Base-by-base conservation (phyloP, 2,888 invertebrate species). In the Harpagoxenus sublaevis region DNA sequence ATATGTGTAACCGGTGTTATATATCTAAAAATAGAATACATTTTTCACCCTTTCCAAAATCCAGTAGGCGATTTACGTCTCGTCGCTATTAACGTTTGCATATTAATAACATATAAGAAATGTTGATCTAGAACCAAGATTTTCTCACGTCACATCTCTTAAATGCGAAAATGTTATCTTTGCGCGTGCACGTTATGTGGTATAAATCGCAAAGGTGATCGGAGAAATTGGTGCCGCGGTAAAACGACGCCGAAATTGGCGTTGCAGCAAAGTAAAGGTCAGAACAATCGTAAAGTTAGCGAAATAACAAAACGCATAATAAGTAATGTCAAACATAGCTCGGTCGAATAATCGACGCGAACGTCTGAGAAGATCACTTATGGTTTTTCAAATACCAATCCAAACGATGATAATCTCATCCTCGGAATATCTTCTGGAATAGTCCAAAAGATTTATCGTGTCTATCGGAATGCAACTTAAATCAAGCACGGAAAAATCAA, bases 251-350 rank as follows among this genome's bases (percentile, higher is more conserved):
- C 90, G 84, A 90, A 92, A 91, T 89, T 84, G 84, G 48, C 55
- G 57, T 10, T 1, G 79, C 68, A 70, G n/a, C 77, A 87, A 90
- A 90, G 84, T 79, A 92, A 91, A 89, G 92, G 89, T 90, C 90
- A 89, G 87, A 77, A 84, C 70, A 88, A 62, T 90, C 91, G 89
- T 92, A 91, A 92, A 92, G 86, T 91, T 88, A 88, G 88, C 85
- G 85, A 85, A 87, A 88, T 86, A 88, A 92, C 91, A 91, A 92
- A 91, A 90, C 86, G 81, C 48, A 83, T 86, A 85, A 90, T 84
- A 23, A 23, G 23, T 23, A 86, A 89, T 78, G 71, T 86, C 73
- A 81, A 84, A 86, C 65, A 86, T 85, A 87, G 87, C 86, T 82
- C 83, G 79, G 83, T 79, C 78, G 75, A 63, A 73, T 71, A 77